Conservation (phyloP, 2,888 invertebrate species). For the Amiota mariae region DNA sequence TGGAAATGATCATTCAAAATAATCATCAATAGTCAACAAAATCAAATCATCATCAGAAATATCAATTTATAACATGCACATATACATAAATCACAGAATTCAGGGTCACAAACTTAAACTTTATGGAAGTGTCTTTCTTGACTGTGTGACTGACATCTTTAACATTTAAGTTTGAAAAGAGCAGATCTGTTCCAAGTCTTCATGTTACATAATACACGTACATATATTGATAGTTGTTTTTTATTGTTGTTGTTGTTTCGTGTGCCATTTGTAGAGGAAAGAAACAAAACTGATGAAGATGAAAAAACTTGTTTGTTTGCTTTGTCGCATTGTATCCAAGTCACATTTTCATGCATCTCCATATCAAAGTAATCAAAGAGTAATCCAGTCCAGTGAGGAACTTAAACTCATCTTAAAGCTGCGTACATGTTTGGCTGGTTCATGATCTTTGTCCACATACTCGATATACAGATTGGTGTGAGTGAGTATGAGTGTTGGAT, state of each 20-base stretch:
- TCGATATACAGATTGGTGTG: too few relatives aligned
- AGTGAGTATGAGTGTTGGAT: too few relatives aligned
- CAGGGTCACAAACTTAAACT: conserved; percentile 20
- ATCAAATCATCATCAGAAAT: conserved; percentile 4
- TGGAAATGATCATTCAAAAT: neutral
- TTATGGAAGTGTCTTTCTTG: neutral
- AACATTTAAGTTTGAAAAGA: conserved; percentile 13
- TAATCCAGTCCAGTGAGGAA: too few relatives aligned
- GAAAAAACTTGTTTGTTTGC: conserved; percentile 23
- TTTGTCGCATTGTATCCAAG: neutral
- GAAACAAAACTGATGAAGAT: neutral
- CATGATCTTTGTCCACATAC: too few relatives aligned
- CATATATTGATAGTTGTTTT: neutral
- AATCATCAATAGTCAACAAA: neutral
- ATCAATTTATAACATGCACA: neutral
- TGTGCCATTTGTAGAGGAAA: neutral
- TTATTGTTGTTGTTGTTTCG: too few relatives aligned
- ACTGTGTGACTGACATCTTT: neutral
- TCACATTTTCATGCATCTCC: neutral
- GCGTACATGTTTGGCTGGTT: conserved; percentile 47
- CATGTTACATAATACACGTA: neutral
- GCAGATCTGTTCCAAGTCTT: conserved; percentile 4
- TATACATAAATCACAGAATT: conserved; percentile 23
- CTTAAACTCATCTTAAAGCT: too few relatives aligned
- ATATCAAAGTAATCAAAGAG: neutral